Evolutionary conservation across 2,113 vertebrate genomes (phyloP).

Genomic region (Anguilla rostrata): DNA sequence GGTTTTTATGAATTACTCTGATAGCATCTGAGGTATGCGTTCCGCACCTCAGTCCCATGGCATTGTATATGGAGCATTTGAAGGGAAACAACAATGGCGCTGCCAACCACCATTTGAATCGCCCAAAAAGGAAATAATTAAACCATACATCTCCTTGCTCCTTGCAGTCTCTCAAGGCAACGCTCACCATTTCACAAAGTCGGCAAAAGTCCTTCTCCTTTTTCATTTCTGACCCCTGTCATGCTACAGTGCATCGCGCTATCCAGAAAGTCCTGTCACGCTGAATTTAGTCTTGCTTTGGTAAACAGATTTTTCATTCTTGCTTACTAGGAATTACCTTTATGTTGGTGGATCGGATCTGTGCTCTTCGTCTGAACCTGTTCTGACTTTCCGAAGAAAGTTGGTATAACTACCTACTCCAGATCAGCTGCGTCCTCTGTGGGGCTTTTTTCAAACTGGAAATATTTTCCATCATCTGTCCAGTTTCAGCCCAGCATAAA

Average conservation of each 20-base stretch:
- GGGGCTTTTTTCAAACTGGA: not conserved
- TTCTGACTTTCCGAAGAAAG: not conserved
- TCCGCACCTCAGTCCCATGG: not conserved
- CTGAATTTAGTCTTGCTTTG: conserved; percentile 43
- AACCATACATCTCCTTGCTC: conserved; percentile 33
- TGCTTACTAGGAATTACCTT: conserved; percentile 32
- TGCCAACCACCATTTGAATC: not conserved
- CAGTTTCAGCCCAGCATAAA: not conserved
- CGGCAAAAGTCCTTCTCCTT: conserved; percentile 46
- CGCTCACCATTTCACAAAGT: conserved; percentile 40
- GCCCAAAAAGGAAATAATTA: not conserved
- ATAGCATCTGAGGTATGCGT: not conserved
- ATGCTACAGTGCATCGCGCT: conserved; percentile 45
- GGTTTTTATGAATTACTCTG: not conserved
- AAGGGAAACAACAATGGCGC: not conserved
- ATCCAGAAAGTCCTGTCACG: conserved; percentile 45
- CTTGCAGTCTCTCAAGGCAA: conserved; percentile 31
- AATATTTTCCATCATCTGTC: not conserved
- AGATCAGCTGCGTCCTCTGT: not conserved
- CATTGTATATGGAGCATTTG: not conserved
- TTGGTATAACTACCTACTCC: not conserved
- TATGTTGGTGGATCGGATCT: not conserved
- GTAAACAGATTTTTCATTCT: conserved; percentile 49
- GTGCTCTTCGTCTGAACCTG: not conserved
- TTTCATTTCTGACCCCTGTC: conserved; percentile 45